Evolutionary conservation across 2,888 invertebrate species (phyloP).

Genomic region (Caenorhabditis macrosperma): DNA sequence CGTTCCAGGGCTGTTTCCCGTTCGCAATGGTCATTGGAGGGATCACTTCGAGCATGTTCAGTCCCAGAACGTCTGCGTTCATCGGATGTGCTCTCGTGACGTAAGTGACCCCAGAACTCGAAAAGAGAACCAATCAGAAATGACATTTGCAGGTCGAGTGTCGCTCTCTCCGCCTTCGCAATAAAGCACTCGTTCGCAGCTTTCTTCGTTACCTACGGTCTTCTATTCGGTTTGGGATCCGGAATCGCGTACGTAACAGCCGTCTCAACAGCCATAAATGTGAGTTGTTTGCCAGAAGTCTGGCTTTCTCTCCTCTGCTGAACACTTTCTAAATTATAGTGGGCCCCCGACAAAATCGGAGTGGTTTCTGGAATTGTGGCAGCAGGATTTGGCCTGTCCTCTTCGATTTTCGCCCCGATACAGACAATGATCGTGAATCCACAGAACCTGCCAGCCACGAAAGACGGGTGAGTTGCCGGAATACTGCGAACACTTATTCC

Average conservation of each 20-base stretch:
- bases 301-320: not conserved
- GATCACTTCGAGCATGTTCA: slow-evolving; percentile 65
- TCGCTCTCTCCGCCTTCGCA: slow-evolving; percentile 74
- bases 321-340: slow-evolving; percentile 58
- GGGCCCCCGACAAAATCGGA: slow-evolving; percentile 79
- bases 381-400: slow-evolving; percentile 78
- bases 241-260: slow-evolving; percentile 80
- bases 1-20: slow-evolving; percentile 79
- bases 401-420: slow-evolving; percentile 79
- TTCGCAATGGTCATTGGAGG: slow-evolving; percentile 80
- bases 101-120: slow-evolving; percentile 56
- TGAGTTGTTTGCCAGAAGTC: slow-evolving; percentile 33
- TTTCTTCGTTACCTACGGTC: slow-evolving; percentile 77
- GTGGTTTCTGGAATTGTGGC: slow-evolving; percentile 79
- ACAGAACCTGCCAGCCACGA: slow-evolving; percentile 72
- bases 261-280: slow-evolving; percentile 77
- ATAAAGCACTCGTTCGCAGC: slow-evolving; percentile 73
- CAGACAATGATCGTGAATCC: slow-evolving; percentile 78
- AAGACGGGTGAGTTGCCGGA: slow-evolving; percentile 69
- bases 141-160: slow-evolving; percentile 69
- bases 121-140: no score
- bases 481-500: no score
- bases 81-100: slow-evolving; percentile 76
- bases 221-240: slow-evolving; percentile 78
- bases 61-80: slow-evolving; percentile 74